phyloP scores from a whole-genome alignment of 2,888 invertebrate genomes.

The Seladonia tumulorum region DNA sequence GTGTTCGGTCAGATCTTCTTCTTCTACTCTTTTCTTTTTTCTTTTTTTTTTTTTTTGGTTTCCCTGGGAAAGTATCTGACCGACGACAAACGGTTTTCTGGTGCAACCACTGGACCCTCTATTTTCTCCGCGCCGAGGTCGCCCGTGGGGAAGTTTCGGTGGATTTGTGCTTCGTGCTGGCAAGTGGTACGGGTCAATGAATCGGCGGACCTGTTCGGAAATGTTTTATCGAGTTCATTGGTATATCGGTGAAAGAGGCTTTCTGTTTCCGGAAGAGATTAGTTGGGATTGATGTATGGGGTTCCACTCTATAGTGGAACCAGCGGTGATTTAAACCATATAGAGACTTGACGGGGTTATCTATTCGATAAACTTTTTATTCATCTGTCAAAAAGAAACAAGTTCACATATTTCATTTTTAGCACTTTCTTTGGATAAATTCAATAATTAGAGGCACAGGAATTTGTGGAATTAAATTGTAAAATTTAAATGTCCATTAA shows the following conservation, averaged over 20 bases:
- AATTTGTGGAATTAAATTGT: too few relatives aligned
- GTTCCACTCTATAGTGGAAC: not conserved
- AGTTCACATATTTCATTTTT: not conserved
- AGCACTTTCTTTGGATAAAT: not conserved
- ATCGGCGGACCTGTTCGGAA: not conserved
- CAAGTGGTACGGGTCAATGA: slow-evolving; percentile 18
- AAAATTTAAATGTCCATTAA: not conserved
- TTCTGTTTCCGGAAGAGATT: not conserved
- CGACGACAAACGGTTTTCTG: not conserved
- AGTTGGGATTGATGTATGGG: not conserved
- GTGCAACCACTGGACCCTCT: not conserved
- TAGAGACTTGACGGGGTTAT: not conserved
- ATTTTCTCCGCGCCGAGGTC: not conserved
- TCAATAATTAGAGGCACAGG: not conserved
- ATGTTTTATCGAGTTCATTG: slow-evolving; percentile 5
- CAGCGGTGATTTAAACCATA: not conserved
- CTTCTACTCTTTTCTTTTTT: too few relatives aligned
- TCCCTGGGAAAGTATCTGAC: not conserved
- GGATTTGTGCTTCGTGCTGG: not conserved
- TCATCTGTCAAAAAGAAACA: too few relatives aligned
- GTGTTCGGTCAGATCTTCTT: not conserved
- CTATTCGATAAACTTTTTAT: not conserved
- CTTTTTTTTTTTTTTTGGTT: not conserved
- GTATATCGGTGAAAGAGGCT: not conserved
- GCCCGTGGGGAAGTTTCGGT: not conserved